Percentiles rank a stretch among this genome's conserved stretches.
phyloP scores from a whole-genome alignment of 1,140 invertebrate species.

The Acyrthosiphon pisum region DNA sequence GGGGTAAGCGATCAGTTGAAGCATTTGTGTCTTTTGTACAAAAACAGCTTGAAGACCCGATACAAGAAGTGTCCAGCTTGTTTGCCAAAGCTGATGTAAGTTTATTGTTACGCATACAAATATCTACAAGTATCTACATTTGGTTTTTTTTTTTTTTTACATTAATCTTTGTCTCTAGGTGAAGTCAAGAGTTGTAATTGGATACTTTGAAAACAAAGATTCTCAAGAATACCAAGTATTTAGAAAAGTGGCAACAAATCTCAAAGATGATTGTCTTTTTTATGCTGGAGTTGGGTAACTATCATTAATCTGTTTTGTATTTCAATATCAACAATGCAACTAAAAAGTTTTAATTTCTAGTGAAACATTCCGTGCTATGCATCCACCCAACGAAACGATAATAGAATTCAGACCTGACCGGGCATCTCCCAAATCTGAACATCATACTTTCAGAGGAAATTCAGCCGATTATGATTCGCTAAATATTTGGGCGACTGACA shows the following conservation, averaged over 20 bases:
- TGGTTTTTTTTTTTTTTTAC: background rate
- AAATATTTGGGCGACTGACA: constrained; percentile 80
- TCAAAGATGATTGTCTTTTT: constrained; percentile 97
- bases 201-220: constrained; percentile 87
- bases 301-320: background rate
- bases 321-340: background rate
- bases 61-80: constrained; percentile 79
- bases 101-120: background rate
- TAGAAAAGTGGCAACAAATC: constrained; percentile 80
- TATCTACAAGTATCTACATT: background rate
- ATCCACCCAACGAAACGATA: constrained; percentile 79
- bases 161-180: constrained; percentile 64
- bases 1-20: constrained; percentile 81
- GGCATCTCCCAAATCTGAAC: constrained; percentile 77
- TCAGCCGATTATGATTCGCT: constrained; percentile 76
- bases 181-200: constrained; percentile 90
- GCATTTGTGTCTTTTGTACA: constrained; percentile 87
- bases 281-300: constrained; percentile 91
- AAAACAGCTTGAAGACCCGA: constrained; percentile 90
- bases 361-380: constrained; percentile 75
- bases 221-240: constrained; percentile 81
- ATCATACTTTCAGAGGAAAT: constrained; percentile 80
- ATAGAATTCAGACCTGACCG: constrained; percentile 83
- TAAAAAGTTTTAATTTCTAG: constrained; percentile 62
- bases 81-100: constrained; percentile 74